Evolutionary conservation across 2,888 invertebrate species (phyloP).

Genomic region (Lycia hirtaria): DNA sequence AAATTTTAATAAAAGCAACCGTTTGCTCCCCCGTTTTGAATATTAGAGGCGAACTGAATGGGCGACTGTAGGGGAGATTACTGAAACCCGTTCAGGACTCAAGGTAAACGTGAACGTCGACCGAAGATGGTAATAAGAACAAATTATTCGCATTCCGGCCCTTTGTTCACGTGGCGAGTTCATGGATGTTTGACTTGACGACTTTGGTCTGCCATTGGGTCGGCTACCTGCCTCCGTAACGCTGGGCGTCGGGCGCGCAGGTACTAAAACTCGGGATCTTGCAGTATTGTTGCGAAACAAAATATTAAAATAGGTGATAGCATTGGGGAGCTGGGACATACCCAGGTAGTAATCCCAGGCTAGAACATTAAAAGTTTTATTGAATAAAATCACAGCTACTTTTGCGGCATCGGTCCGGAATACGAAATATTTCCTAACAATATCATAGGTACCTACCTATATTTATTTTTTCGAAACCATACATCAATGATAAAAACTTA

Average conservation of each 20-base stretch:
- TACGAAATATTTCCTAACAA: background rate
- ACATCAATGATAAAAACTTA: background rate
- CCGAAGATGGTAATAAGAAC: constrained; percentile 72
- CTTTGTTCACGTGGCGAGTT: constrained; percentile 76
- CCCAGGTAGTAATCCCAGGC: background rate
- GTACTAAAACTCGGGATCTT: constrained; percentile 28
- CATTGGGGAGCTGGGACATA: background rate
- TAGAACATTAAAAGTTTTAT: constrained; percentile 14
- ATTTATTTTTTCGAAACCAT: background rate
- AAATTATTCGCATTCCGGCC: constrained; percentile 77
- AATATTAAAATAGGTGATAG: constrained; percentile 7
- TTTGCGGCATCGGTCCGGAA: background rate
- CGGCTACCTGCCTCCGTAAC: constrained; percentile 60
- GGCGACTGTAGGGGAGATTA: constrained; percentile 59
- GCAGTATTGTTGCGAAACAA: constrained; percentile 5
- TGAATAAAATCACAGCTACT: background rate
- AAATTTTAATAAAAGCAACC: constrained; percentile 54
- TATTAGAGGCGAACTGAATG: constrained; percentile 44
- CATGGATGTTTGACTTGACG: constrained; percentile 63
- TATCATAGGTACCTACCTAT: no score
- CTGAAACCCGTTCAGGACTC: constrained; percentile 71
- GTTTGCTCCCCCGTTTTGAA: constrained; percentile 45
- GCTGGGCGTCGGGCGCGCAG: constrained; percentile 27
- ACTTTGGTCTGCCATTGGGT: constrained; percentile 54
- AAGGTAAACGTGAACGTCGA: constrained; percentile 72